Conservation (phyloP, 2,888 invertebrate genomes). For the Tiliacea aurago region DNA sequence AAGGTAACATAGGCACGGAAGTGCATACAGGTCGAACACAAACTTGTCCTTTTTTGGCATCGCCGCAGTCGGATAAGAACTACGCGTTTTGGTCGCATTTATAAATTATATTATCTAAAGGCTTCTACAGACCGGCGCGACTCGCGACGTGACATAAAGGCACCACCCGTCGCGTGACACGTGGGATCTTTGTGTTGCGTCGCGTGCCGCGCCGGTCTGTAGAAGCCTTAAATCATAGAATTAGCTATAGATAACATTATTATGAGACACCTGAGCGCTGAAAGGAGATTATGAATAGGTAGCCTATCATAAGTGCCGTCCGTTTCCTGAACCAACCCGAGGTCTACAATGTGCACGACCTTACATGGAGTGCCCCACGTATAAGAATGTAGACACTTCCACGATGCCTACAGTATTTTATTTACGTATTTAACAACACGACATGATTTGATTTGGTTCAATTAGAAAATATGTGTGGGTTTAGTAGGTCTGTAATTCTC, state of each 20-base stretch:
- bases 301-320: neutral
- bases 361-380: conserved; percentile 16
- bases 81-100: neutral
- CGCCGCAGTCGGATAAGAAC: neutral
- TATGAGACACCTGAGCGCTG: no score
- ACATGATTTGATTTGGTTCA: conserved; percentile 39
- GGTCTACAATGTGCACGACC: conserved; percentile 20
- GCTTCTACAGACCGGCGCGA: no score
- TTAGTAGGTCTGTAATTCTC: neutral
- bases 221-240: no score
- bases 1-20: no score
- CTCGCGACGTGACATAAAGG: no score
- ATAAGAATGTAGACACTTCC: conserved; percentile 46
- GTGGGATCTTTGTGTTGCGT: no score
- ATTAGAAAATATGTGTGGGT: conserved; percentile 14
- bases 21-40: no score
- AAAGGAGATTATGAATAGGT: neutral
- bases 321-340: neutral
- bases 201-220: no score
- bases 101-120: neutral
- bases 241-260: neutral
- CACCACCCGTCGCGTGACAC: no score
- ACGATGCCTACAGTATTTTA: conserved; percentile 49
- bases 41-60: no score
- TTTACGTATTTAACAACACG: conserved; percentile 26